Percentiles rank a stretch among this genome's conserved stretches.
phyloP scores from a whole-genome alignment of 2,888 invertebrate species.

The Thecophora atra region DNA sequence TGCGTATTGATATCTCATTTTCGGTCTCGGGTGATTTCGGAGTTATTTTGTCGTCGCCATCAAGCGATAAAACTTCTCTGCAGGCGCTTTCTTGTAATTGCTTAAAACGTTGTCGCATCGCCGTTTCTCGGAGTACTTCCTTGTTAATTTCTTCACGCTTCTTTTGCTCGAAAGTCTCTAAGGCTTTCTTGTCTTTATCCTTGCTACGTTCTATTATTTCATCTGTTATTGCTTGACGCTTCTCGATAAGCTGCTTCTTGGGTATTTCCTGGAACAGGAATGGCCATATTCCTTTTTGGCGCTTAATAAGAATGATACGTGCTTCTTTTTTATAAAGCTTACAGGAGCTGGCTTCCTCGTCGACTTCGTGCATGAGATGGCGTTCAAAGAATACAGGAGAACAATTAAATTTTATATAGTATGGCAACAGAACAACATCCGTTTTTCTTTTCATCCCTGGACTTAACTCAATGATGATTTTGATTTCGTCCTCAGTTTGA shows the following conservation, averaged over 20 bases:
- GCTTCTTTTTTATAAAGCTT: slow-evolving; percentile 62
- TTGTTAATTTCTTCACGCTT: slow-evolving; percentile 58
- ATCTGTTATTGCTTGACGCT: slow-evolving; percentile 54
- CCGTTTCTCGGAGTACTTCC: slow-evolving; percentile 59
- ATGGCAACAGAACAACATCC: slow-evolving; percentile 61
- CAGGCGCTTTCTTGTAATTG: slow-evolving; percentile 56
- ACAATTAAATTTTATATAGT: slow-evolving; percentile 63
- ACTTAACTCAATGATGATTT: slow-evolving; percentile 62
- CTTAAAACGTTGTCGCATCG: slow-evolving; percentile 59
- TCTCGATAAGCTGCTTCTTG: slow-evolving; percentile 50
- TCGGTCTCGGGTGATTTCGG: slow-evolving; percentile 11
- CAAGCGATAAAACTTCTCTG: slow-evolving; percentile 58
- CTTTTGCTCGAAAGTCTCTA: slow-evolving; percentile 59
- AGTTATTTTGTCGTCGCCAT: slow-evolving; percentile 49
- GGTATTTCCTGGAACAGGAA: background rate
- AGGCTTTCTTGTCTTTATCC: slow-evolving; percentile 58
- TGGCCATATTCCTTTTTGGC: slow-evolving; percentile 52
- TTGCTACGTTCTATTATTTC: slow-evolving; percentile 59
- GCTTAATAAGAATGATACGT: slow-evolving; percentile 60
- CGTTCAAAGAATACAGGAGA: slow-evolving; percentile 65
- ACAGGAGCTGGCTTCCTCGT: slow-evolving; percentile 60
- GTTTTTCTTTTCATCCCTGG: slow-evolving; percentile 59
- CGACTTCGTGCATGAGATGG: slow-evolving; percentile 61
- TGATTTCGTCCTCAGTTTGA: slow-evolving; percentile 63
- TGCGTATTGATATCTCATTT: slow-evolving; percentile 5